These are phyloP conservation scores for Holothuria scabra DNA, from an alignment of 53 echinoderm and acorn worm genomes.

Conservation along the genomic window DNA sequence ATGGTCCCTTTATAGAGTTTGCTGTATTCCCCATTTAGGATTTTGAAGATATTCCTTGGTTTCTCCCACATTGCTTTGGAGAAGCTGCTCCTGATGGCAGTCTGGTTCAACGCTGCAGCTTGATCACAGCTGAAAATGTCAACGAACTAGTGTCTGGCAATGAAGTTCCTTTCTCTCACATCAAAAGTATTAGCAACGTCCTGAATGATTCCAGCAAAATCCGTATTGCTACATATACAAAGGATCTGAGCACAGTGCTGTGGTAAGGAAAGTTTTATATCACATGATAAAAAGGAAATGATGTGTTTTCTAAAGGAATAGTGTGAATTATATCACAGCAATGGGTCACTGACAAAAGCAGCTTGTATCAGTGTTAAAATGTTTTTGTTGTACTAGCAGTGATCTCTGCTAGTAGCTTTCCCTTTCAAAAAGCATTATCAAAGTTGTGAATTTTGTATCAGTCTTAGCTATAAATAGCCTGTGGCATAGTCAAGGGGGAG, in stretches of 20 bases:
- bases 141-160: slow-evolving; percentile 63
- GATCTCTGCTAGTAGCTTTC: too few relatives aligned
- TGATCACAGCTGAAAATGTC: slow-evolving; percentile 67
- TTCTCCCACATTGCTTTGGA: slow-evolving; percentile 85
- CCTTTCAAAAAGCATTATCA: too few relatives aligned
- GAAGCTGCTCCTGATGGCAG: slow-evolving; percentile 69
- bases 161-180: slow-evolving; percentile 82
- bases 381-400: too few relatives aligned
- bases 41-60: slow-evolving; percentile 78
- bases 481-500: too few relatives aligned
- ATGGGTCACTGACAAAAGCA: too few relatives aligned
- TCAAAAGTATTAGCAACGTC: slow-evolving; percentile 57
- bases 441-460: too few relatives aligned
- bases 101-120: slow-evolving; percentile 64
- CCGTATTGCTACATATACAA: slow-evolving; percentile 74
- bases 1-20: neutral
- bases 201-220: slow-evolving; percentile 73
- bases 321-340: too few relatives aligned
- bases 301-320: too few relatives aligned
- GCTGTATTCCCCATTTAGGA: slow-evolving; percentile 72
- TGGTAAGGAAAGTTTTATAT: slow-evolving; percentile 54
- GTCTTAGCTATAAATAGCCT: too few relatives aligned
- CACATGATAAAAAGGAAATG: neutral
- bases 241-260: slow-evolving; percentile 76
- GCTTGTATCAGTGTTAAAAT: too few relatives aligned